Conservation (phyloP, 2,113 vertebrate species). For the Benitochromis conjunctus region DNA sequence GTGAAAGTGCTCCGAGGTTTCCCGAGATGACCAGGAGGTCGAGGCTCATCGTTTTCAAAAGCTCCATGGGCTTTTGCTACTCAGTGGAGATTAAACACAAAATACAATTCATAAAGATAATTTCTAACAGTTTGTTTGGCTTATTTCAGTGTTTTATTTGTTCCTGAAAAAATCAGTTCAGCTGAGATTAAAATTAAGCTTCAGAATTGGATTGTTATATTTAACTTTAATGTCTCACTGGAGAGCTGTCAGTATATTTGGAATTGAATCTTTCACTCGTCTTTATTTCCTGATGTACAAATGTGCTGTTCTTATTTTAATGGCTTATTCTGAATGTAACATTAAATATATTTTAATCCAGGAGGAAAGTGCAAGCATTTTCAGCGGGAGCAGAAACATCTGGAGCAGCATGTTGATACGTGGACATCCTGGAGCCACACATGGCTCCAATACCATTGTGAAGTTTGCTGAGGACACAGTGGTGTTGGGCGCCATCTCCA, state of each 20-base stretch:
- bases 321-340: not conserved
- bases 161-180: not conserved
- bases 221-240: not conserved
- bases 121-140: not conserved
- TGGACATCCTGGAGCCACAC: too few relatives aligned
- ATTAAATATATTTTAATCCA: not conserved
- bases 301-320: not conserved
- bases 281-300: not conserved
- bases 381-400: not conserved
- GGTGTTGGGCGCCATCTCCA: too few relatives aligned
- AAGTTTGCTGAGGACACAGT: too few relatives aligned
- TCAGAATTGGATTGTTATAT: not conserved
- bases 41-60: not conserved
- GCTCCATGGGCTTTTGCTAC: not conserved
- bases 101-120: not conserved
- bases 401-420: not conserved
- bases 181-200: not conserved
- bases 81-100: not conserved
- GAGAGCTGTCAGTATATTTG: not conserved
- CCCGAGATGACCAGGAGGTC: accelerated
- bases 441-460: too few relatives aligned
- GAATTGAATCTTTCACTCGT: not conserved
- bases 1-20: not conserved
- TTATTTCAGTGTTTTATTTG: not conserved
- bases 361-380: not conserved